These are phyloP conservation scores for Lepilemur ruficaudatus DNA, from an alignment of 2,797 vertebrate species.

Conservation along the genomic window DNA sequence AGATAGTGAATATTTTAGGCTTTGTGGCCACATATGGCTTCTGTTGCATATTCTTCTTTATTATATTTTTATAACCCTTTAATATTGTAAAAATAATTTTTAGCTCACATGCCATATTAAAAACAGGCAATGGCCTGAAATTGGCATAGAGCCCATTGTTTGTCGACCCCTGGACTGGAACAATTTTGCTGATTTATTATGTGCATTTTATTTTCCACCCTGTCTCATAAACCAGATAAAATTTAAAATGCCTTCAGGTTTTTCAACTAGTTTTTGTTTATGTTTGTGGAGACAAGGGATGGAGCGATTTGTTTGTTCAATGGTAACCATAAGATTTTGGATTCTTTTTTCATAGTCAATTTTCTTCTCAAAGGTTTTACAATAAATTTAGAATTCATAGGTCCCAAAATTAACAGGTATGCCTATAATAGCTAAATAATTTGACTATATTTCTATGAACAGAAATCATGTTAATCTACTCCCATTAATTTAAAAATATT, in stretches of 20 bases:
- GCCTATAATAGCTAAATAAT: constrained; percentile 15
- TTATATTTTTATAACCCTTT: background rate
- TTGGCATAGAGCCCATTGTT: background rate
- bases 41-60: background rate
- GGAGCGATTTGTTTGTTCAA: background rate
- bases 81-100: background rate
- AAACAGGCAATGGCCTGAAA: background rate
- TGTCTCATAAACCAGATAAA: background rate
- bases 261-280: background rate
- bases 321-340: background rate
- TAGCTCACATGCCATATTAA: background rate
- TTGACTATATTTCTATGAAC: constrained; percentile 16
- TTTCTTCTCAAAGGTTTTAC: background rate
- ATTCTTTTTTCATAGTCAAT: constrained; percentile 4
- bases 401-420: background rate
- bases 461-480: background rate
- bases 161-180: background rate
- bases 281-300: background rate
- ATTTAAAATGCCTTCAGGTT: background rate
- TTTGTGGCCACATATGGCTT: background rate
- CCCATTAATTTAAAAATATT: constrained; percentile 38
- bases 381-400: constrained; percentile 11
- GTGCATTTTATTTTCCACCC: background rate
- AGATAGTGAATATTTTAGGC: background rate
- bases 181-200: background rate